A percentile compares a stretch with the other conserved stretches of the same genome.
phyloP scores from a whole-genome alignment of 2,797 vertebrate genomes.

The Ambastaia sidthimunki region DNA sequence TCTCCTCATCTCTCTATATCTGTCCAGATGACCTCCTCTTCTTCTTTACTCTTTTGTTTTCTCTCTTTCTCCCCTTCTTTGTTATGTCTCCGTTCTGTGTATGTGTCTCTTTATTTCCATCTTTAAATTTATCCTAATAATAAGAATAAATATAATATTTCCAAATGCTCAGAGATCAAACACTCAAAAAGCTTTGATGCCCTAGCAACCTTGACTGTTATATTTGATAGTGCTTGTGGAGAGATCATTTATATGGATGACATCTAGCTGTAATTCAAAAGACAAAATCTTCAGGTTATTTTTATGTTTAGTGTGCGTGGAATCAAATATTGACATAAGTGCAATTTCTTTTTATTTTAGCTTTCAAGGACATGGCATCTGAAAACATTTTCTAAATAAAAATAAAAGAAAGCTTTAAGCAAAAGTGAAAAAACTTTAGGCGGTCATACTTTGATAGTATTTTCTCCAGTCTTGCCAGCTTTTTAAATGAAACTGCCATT shows the following conservation, averaged over 20 bases:
- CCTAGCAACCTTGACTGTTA: conserved; percentile 14
- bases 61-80: not conserved
- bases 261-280: conserved; percentile 11
- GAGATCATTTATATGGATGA: conserved; percentile 4
- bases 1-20: not conserved
- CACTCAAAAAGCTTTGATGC: conserved; percentile 23
- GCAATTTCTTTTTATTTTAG: not conserved
- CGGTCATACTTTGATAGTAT: not conserved
- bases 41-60: not conserved
- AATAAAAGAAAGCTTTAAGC: not conserved
- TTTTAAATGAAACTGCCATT: not conserved
- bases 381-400: conserved; percentile 5
- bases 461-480: conserved; percentile 5
- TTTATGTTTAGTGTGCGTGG: not conserved
- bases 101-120: not conserved
- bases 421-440: not conserved
- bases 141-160: not conserved
- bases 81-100: not conserved
- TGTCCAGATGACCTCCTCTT: no score
- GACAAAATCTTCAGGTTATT: not conserved
- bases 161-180: conserved; percentile 1
- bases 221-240: conserved; percentile 10
- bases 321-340: conserved; percentile 11
- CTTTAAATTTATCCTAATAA: conserved; percentile 7
- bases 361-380: conserved; percentile 7